A percentile compares a stretch with the other conserved stretches of the same genome.
Conservation (phyloP, 1,140 invertebrate genomes). For the Lasioglossum albipes region DNA sequence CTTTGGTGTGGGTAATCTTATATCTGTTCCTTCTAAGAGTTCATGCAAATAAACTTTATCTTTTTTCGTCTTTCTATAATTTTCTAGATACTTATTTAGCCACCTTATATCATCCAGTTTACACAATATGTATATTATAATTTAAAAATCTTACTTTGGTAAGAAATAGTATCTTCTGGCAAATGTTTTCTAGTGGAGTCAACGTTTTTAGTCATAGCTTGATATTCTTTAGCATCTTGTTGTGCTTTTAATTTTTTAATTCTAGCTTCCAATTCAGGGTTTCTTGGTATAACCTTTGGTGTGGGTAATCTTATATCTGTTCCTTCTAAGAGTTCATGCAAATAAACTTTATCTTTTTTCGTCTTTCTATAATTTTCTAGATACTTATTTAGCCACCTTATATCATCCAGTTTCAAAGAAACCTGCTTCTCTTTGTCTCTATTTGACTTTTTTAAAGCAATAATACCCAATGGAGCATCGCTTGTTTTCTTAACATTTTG, state of each 20-base stretch:
- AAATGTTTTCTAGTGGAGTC: conserved; percentile 81
- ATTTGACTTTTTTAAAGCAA: conserved; percentile 62
- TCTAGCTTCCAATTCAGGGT: conserved; percentile 89
- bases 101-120: conserved; percentile 82
- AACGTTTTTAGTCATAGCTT: conserved; percentile 90
- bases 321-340: conserved; percentile 86
- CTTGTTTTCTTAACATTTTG: conserved; percentile 64
- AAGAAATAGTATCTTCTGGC: conserved; percentile 89
- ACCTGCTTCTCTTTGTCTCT: conserved; percentile 56
- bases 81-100: conserved; percentile 80
- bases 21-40: conserved; percentile 83
- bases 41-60: conserved; percentile 84
- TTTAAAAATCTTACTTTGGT: conserved; percentile 84
- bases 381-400: conserved; percentile 83
- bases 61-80: conserved; percentile 75
- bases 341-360: conserved; percentile 80
- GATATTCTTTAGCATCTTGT: conserved; percentile 88
- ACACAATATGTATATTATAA: no score
- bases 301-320: conserved; percentile 85
- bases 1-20: conserved; percentile 86
- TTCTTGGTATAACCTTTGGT: conserved; percentile 85
- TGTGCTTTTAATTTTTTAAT: conserved; percentile 86
- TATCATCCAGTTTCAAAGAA: conserved; percentile 77
- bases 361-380: conserved; percentile 77
- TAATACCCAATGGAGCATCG: conserved; percentile 64